Evolutionary conservation across 1,140 invertebrate genomes (phyloP).

Genomic region (Orius laevigatus): DNA sequence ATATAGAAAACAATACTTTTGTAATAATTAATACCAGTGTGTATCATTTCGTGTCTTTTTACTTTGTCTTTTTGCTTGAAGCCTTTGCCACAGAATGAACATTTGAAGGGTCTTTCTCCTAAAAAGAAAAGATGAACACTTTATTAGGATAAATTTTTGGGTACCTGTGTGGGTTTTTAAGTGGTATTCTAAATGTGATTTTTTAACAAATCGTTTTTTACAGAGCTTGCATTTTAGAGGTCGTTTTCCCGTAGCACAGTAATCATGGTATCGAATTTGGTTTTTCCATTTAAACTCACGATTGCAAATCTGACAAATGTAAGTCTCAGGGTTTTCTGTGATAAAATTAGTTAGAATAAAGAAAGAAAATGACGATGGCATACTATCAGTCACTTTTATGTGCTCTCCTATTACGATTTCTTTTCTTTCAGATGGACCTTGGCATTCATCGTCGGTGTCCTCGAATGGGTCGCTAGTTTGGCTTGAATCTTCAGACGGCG

Average conservation of each 20-base stretch:
- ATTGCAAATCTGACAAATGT: constrained; percentile 9
- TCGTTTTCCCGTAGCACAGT: constrained; percentile 11
- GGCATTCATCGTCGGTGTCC: no score
- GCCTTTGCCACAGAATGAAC: constrained; percentile 1
- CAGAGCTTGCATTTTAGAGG: constrained; percentile 13
- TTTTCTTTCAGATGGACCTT: neutral
- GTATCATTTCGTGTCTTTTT: constrained; percentile 8
- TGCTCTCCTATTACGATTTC: constrained; percentile 3
- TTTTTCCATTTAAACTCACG: constrained; percentile 9
- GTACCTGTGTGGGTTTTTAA: constrained; percentile 12
- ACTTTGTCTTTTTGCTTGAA: constrained; percentile 9
- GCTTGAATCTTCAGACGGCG: no score
- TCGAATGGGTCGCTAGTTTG: no score
- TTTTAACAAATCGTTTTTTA: constrained; percentile 12
- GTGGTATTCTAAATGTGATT: constrained; percentile 11
- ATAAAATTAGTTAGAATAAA: constrained; percentile 4
- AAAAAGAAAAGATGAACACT: neutral
- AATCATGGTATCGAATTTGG: constrained; percentile 11
- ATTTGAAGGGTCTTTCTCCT: constrained; percentile 9
- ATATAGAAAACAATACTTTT: neutral
- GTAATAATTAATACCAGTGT: constrained; percentile 5
- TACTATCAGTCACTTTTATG: constrained; percentile 5
- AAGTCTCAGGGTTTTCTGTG: constrained; percentile 2
- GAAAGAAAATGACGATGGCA: neutral
- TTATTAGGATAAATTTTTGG: constrained; percentile 5